phyloP scores from a whole-genome alignment of 1,140 invertebrate species.

The Orchesella cincta region DNA sequence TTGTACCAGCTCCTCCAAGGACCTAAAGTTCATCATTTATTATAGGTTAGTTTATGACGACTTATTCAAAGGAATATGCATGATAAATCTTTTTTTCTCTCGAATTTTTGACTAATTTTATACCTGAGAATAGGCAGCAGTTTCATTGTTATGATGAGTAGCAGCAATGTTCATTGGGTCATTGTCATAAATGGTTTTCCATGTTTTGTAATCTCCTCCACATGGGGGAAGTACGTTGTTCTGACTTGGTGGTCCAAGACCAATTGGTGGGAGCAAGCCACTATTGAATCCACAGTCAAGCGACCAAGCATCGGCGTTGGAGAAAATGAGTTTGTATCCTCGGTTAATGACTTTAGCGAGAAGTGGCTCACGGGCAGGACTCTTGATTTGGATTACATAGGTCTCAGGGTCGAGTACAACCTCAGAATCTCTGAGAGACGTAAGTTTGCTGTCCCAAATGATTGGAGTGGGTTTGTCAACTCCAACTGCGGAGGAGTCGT shows the following conservation, averaged over 20 bases:
- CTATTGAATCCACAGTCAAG: slow-evolving; percentile 59
- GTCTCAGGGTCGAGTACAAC: slow-evolving; percentile 65
- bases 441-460: slow-evolving; percentile 51
- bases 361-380: slow-evolving; percentile 56
- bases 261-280: slow-evolving; percentile 48
- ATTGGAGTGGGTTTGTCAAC: slow-evolving; percentile 48
- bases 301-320: slow-evolving; percentile 52
- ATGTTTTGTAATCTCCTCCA: slow-evolving; percentile 50
- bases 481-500: slow-evolving; percentile 43
- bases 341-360: slow-evolving; percentile 51
- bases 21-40: slow-evolving; percentile 51
- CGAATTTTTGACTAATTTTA: background rate
- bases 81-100: background rate
- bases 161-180: slow-evolving; percentile 51
- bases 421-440: slow-evolving; percentile 49
- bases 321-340: slow-evolving; percentile 52
- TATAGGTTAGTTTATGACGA: background rate
- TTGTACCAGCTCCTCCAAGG: slow-evolving; percentile 72
- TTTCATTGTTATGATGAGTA: slow-evolving; percentile 51
- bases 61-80: background rate
- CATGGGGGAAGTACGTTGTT: slow-evolving; percentile 46
- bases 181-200: slow-evolving; percentile 51
- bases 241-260: slow-evolving; percentile 42
- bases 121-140: slow-evolving; percentile 50
- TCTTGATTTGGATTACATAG: slow-evolving; percentile 74